Conservation (phyloP, 2,888 invertebrate species). For the Himalopsyche tibetana region DNA sequence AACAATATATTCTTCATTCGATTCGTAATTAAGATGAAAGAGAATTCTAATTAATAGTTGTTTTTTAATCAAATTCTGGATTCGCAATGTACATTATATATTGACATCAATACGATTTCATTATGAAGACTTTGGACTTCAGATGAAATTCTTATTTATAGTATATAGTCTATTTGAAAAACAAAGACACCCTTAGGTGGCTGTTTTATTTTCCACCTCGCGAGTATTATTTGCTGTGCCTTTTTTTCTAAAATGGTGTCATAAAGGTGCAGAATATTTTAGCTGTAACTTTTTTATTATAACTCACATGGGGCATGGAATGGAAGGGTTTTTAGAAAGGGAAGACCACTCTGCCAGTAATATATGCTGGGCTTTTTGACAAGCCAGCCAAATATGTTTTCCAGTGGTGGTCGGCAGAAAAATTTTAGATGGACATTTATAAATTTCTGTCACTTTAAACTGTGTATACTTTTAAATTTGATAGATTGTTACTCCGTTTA, state of each 20-base stretch:
- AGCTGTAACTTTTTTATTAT: conserved; percentile 43
- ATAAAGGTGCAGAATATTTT: conserved; percentile 43
- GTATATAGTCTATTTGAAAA: background rate
- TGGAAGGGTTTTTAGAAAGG: conserved; percentile 42
- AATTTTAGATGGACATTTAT: no score
- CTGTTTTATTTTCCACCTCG: conserved; percentile 54
- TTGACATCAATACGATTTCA: no score
- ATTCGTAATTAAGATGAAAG: no score
- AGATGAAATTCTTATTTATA: no score
- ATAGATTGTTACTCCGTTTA: no score
- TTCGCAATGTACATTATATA: no score
- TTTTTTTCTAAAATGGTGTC: conserved; percentile 29
- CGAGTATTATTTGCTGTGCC: conserved; percentile 39
- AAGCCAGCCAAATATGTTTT: conserved; percentile 44
- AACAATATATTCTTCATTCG: no score
- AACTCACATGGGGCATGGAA: conserved; percentile 44
- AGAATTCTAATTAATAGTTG: no score
- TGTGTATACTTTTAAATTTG: no score
- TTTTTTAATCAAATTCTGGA: no score
- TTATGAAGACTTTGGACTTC: no score
- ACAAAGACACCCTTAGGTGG: conserved; percentile 11
- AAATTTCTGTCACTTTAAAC: no score
- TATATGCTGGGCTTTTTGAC: conserved; percentile 58
- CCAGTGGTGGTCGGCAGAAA: background rate
- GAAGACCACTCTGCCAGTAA: conserved; percentile 54